Evolutionary conservation across 2,888 invertebrate species (phyloP).

Genomic region (Phengaris arion): DNA sequence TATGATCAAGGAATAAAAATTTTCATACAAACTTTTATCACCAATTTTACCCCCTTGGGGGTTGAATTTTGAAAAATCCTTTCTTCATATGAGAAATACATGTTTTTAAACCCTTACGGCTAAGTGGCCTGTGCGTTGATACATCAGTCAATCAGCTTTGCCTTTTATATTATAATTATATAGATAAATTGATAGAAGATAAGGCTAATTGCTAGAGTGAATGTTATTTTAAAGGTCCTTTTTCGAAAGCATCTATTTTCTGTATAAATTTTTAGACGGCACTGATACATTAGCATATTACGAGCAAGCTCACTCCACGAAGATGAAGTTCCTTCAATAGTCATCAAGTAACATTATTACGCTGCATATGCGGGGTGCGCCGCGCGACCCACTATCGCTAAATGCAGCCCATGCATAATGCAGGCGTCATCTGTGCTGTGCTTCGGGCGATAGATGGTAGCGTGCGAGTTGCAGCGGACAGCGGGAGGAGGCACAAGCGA

Average conservation of each 20-base stretch:
- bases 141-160: no score
- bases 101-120: no score
- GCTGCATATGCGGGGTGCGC: conserved; percentile 30
- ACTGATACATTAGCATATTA: not conserved
- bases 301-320: not conserved
- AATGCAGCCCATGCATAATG: conserved; percentile 71
- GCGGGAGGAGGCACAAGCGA: not conserved
- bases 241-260: not conserved
- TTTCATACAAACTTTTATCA: no score
- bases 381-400: conserved; percentile 54
- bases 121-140: no score
- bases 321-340: conserved; percentile 11
- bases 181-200: no score
- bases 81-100: no score
- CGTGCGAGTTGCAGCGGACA: conserved; percentile 40
- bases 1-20: no score
- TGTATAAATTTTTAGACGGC: not conserved
- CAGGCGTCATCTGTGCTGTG: conserved; percentile 64
- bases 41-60: no score
- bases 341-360: conserved; percentile 38
- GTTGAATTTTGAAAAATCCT: no score
- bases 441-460: conserved; percentile 48
- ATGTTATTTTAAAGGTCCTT: no score
- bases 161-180: no score
- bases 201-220: no score